phyloP scores from a whole-genome alignment of 2,113 vertebrate species.

The Arizona elegans region DNA sequence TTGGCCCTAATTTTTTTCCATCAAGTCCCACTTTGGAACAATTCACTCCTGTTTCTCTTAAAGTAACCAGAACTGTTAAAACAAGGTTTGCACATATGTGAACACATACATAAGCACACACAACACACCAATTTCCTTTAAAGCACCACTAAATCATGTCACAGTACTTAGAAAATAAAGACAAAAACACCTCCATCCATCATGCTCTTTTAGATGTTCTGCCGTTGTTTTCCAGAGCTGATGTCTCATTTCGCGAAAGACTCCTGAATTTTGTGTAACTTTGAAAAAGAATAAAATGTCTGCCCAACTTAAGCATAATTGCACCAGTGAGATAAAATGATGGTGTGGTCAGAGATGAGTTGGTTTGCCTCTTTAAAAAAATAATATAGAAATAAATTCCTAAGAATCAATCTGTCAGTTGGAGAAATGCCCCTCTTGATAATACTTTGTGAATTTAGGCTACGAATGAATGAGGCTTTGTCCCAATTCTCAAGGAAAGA shows the following conservation, averaged over 20 bases:
- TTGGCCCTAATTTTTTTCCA: not conserved
- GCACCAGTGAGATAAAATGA: slow-evolving; percentile 41
- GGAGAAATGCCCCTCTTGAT: slow-evolving; percentile 54
- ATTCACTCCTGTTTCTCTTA: not conserved
- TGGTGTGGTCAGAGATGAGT: slow-evolving; percentile 50
- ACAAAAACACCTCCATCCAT: not conserved
- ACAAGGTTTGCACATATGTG: not conserved
- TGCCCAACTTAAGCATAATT: slow-evolving; percentile 32
- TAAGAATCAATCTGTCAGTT: slow-evolving; percentile 58
- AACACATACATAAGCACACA: too few species aligned
- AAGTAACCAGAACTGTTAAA: not conserved
- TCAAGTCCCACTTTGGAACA: not conserved
- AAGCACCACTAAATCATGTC: not conserved
- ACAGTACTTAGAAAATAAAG: not conserved
- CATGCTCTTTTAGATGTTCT: not conserved
- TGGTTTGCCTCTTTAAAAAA: slow-evolving; percentile 49
- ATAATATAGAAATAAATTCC: slow-evolving; percentile 57
- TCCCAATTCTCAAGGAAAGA: slow-evolving; percentile 44
- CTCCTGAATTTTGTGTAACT: not conserved
- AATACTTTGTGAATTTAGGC: slow-evolving; percentile 42
- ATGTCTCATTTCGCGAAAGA: not conserved
- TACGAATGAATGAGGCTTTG: slow-evolving; percentile 62
- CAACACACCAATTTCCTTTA: not conserved
- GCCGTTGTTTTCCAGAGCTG: slow-evolving; percentile 8
- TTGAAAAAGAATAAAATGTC: slow-evolving; percentile 17